These are phyloP conservation scores for Siniperca obscura DNA, from an alignment of 2,797 vertebrate species.

Conservation along the genomic window DNA sequence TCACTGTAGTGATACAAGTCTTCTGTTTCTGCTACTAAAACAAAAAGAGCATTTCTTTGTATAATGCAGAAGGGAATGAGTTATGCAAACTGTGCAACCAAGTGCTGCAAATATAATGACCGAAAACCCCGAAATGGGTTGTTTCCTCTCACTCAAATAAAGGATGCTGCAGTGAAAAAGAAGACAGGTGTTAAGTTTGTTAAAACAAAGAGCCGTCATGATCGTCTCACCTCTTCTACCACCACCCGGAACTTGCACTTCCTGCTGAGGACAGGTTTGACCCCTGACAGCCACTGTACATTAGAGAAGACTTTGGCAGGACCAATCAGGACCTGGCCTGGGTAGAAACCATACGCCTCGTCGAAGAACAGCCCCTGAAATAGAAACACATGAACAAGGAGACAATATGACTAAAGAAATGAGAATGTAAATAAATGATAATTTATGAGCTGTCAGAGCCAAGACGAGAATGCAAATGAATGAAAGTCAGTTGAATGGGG, in stretches of 20 bases:
- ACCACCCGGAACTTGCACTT: conserved; percentile 99
- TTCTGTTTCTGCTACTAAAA: not conserved
- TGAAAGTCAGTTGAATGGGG: not conserved
- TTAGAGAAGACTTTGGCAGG: conserved; percentile 97
- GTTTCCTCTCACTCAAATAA: not conserved
- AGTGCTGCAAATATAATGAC: not conserved
- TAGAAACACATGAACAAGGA: not conserved
- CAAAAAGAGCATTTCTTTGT: not conserved
- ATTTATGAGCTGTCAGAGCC: not conserved
- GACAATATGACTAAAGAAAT: not conserved
- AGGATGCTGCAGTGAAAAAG: not conserved
- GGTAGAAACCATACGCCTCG: conserved; percentile 97
- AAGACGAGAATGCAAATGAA: not conserved
- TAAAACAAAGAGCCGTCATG: not conserved
- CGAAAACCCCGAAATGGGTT: not conserved
- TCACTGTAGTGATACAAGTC: not conserved
- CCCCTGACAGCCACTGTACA: conserved; percentile 96
- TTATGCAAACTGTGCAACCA: not conserved
- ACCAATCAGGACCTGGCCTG: conserved; percentile 96
- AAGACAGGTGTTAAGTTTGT: not conserved
- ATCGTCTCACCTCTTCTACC: conserved; percentile 92
- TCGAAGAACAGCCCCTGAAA: conserved; percentile 96
- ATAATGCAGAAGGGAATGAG: not conserved
- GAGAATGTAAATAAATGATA: not conserved
- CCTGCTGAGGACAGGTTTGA: conserved; percentile 96